Conservation (phyloP, 2,113 vertebrate species). For the Corapipo altera region DNA sequence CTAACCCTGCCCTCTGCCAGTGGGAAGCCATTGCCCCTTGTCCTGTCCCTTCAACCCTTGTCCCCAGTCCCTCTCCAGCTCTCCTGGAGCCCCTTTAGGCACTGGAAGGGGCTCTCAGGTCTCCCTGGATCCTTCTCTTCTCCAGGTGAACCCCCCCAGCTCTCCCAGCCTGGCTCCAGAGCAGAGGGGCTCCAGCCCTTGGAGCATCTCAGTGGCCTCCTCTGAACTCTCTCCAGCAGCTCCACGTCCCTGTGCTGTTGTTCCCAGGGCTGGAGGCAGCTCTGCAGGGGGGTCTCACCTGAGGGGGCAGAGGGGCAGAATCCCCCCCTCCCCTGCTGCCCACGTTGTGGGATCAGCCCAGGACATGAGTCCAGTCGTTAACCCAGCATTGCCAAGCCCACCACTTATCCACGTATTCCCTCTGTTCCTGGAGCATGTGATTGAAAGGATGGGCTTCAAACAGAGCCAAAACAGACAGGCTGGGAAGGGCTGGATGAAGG, state of each 20-base stretch:
- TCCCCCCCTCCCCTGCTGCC: not conserved
- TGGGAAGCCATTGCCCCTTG: not conserved
- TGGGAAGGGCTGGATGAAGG: not conserved
- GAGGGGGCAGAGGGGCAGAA: not conserved
- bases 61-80: not conserved
- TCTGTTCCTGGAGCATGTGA: rapidly evolving
- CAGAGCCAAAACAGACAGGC: not conserved
- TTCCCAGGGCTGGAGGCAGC: not conserved
- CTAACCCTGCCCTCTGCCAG: not conserved
- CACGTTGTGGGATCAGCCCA: not conserved
- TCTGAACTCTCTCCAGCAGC: not conserved
- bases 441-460: rapidly evolving
- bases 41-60: not conserved
- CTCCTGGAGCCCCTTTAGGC: not conserved
- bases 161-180: not conserved
- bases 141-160: not conserved
- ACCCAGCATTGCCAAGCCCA: not conserved
- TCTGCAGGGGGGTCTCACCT: not conserved
- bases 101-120: not conserved
- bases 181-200: not conserved
- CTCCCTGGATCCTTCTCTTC: not conserved
- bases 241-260: not conserved
- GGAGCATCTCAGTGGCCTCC: not conserved
- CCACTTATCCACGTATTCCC: rapidly evolving
- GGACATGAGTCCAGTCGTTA: not conserved